phyloP scores from a whole-genome alignment of 2,888 invertebrate species.

The Podabrus alpinus region DNA sequence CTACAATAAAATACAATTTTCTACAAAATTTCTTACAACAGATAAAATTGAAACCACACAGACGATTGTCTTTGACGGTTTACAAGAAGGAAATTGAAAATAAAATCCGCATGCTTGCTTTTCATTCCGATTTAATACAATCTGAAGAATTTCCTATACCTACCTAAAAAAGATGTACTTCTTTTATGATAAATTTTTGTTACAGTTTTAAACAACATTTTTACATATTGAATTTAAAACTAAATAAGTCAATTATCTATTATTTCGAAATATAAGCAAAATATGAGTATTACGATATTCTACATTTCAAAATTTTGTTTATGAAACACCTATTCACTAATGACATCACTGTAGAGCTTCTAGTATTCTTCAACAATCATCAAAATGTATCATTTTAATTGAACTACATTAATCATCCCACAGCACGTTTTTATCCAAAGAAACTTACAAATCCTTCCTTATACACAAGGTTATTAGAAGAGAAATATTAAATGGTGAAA shows the following conservation, averaged over 20 bases:
- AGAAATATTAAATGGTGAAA: constrained; percentile 3
- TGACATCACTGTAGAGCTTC: background rate
- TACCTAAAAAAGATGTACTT: constrained; percentile 15
- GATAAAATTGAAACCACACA: constrained; percentile 7
- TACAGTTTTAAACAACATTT: background rate
- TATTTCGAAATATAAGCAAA: background rate
- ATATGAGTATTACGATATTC: background rate
- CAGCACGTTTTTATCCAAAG: constrained; percentile 3
- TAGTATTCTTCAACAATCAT: background rate
- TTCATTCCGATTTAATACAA: constrained; percentile 23
- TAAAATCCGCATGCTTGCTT: constrained; percentile 24
- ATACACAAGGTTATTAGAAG: background rate
- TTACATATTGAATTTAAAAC: constrained; percentile 11
- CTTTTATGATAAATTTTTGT: constrained; percentile 17
- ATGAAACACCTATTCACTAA: background rate
- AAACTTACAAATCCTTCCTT: constrained; percentile 1
- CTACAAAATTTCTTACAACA: background rate
- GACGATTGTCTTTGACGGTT: constrained; percentile 24
- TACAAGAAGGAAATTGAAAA: constrained; percentile 25
- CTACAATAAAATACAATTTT: constrained; percentile 2
- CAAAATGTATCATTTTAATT: constrained; percentile 4
- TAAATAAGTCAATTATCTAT: background rate
- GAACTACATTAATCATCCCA: constrained; percentile 4
- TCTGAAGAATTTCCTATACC: constrained; percentile 20
- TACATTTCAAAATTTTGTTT: background rate